These are phyloP conservation scores for Pomatostomus ruficeps DNA, from an alignment of 2,113 vertebrate genomes.

Conservation along the genomic window DNA sequence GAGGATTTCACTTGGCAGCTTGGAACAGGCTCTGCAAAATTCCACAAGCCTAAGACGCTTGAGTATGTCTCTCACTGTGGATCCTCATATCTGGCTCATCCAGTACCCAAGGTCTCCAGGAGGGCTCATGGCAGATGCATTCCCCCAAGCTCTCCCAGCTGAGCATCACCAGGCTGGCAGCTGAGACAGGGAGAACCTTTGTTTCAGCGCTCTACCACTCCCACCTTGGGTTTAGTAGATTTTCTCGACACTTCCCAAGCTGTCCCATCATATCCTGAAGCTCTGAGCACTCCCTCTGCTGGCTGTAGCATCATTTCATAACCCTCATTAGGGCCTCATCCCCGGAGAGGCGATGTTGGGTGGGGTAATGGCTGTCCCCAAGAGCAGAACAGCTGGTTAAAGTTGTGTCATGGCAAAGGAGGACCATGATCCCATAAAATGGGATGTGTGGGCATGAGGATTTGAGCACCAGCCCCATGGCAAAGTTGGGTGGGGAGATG, in stretches of 20 bases:
- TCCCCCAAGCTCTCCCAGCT: background rate
- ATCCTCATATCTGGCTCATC: background rate
- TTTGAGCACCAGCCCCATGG: background rate
- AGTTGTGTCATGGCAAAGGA: background rate
- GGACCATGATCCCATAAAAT: background rate
- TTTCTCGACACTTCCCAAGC: accelerated
- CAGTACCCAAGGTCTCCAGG: accelerated
- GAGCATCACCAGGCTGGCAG: background rate
- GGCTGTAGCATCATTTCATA: background rate
- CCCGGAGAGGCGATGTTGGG: background rate
- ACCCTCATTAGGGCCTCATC: background rate
- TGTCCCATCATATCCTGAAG: accelerated
- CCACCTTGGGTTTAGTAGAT: accelerated
- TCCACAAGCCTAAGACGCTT: background rate
- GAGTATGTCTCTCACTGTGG: accelerated
- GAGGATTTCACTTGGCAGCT: background rate
- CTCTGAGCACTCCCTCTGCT: constrained; percentile 38
- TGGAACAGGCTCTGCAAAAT: background rate
- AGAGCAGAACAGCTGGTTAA: background rate
- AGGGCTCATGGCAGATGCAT: background rate
- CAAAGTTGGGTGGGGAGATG: background rate
- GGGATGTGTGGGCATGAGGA: background rate
- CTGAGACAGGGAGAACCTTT: background rate
- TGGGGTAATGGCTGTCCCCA: background rate
- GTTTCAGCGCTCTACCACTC: accelerated